Conservation (phyloP, 1,140 invertebrate species). For the Lamellibrachia luymesi region DNA sequence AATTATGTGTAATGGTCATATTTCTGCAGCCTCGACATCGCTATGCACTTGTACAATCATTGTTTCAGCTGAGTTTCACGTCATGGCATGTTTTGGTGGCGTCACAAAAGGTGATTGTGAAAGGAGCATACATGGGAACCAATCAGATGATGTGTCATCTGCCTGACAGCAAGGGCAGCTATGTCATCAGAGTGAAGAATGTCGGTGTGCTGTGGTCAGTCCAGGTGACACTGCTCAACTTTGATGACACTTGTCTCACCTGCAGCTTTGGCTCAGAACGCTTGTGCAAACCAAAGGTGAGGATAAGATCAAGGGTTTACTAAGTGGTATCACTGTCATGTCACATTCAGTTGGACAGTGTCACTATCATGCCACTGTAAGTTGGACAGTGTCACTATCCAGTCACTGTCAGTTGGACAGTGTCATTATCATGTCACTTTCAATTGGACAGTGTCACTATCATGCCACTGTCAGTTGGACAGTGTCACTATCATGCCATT, state of each 20-base stretch:
- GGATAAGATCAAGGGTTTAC: background rate
- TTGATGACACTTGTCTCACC: background rate
- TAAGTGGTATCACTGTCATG: too few species aligned
- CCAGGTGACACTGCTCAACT: background rate
- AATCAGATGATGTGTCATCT: background rate
- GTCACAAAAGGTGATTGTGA: background rate
- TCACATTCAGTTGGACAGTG: too few species aligned
- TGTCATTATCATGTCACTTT: too few species aligned
- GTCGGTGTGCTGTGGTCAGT: background rate
- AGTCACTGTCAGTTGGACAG: too few species aligned
- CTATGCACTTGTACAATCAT: background rate
- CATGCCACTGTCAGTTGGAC: too few species aligned
- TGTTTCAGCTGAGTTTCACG: background rate
- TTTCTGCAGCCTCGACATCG: too few species aligned
- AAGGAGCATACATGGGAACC: background rate
- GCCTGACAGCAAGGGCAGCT: background rate
- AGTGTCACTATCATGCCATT: too few species aligned
- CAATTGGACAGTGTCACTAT: too few species aligned
- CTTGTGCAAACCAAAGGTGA: background rate
- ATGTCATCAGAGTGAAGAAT: background rate
- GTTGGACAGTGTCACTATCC: too few species aligned
- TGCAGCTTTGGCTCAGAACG: background rate
- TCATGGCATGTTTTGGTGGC: background rate
- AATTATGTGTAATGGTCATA: too few species aligned
- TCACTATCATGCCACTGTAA: too few species aligned